Evolutionary conservation across 2,888 invertebrate genomes (phyloP).

Genomic region (Leptarthrus brevirostris): DNA sequence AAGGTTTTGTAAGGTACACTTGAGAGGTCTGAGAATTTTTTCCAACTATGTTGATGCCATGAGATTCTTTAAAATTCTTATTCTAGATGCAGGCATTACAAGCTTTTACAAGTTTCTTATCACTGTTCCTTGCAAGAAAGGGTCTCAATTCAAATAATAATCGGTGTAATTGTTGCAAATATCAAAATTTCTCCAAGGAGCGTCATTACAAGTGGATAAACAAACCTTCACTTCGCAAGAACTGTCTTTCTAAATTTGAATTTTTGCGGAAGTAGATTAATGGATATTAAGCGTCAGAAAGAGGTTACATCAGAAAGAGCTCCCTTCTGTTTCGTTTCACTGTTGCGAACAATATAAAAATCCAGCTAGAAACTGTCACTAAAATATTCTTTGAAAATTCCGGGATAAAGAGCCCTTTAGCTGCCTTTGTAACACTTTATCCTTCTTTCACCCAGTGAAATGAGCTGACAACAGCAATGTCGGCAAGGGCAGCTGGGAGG

Average conservation of each 20-base stretch:
- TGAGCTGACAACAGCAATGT: conserved; percentile 48
- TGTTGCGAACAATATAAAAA: conserved; percentile 34
- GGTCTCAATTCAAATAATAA: no score
- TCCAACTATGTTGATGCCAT: no score
- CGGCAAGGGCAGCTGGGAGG: conserved; percentile 46
- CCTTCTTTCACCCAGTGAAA: conserved; percentile 43
- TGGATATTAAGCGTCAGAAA: conserved; percentile 24
- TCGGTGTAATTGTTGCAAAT: no score
- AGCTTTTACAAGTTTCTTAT: no score
- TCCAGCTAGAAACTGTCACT: conserved; percentile 44
- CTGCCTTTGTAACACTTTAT: conserved; percentile 48
- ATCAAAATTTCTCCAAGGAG: no score
- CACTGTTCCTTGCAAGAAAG: no score
- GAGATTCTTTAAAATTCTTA: no score
- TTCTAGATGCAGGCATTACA: no score
- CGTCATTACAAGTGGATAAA: conserved; percentile 32
- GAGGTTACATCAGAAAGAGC: neutral
- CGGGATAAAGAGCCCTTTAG: conserved; percentile 41
- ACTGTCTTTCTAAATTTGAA: conserved; percentile 38
- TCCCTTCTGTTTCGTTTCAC: conserved; percentile 8
- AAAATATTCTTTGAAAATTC: conserved; percentile 42
- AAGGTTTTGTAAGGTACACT: no score
- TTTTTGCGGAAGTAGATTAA: conserved; percentile 41
- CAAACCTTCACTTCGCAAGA: conserved; percentile 29
- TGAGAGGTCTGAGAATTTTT: no score